phyloP scores from a whole-genome alignment of 1,140 invertebrate species.

The Hyposmocoma kahamanoa region DNA sequence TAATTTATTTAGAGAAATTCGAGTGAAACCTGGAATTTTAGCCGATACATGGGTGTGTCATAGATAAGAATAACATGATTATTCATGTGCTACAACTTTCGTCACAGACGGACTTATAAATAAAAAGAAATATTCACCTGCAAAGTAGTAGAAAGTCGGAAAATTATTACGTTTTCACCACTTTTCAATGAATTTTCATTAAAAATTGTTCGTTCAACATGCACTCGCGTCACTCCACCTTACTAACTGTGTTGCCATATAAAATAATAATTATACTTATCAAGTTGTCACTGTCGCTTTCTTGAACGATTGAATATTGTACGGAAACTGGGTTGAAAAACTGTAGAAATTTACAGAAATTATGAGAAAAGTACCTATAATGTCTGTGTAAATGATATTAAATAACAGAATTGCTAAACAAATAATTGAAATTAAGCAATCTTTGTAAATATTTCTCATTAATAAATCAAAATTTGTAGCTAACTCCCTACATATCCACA shows the following conservation, averaged over 20 bases:
- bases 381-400: no score
- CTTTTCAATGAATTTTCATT: conserved; percentile 19
- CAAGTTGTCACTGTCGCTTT: neutral
- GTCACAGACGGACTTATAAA: neutral
- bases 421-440: neutral
- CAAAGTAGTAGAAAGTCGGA: neutral
- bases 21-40: conserved; percentile 5
- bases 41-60: conserved; percentile 59
- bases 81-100: neutral
- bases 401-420: no score
- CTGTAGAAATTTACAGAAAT: neutral
- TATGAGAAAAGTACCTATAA: no score
- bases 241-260: conserved; percentile 31
- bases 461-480: neutral
- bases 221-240: conserved; percentile 44
- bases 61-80: conserved; percentile 24
- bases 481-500: neutral
- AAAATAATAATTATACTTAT: conserved; percentile 13
- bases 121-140: neutral
- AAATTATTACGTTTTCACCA: neutral
- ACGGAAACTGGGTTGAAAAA: neutral
- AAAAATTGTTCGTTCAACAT: conserved; percentile 54
- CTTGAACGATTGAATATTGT: neutral
- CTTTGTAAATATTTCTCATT: neutral
- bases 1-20: neutral